Conservation (phyloP, 2,888 invertebrate species). For the Dasypolia templi region DNA sequence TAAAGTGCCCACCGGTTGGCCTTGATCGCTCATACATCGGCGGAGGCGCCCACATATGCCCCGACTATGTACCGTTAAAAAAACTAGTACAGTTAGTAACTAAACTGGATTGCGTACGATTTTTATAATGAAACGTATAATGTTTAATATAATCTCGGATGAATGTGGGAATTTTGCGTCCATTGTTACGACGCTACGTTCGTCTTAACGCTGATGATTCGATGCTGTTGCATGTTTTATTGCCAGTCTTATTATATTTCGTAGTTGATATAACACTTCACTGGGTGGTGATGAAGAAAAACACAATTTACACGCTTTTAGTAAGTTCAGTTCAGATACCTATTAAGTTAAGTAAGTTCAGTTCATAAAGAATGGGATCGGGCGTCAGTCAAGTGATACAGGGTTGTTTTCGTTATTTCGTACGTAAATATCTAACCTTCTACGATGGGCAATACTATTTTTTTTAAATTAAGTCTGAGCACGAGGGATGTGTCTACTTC, state of each 20-base stretch:
- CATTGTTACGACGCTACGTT: slow-evolving; percentile 55
- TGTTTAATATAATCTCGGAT: slow-evolving; percentile 73
- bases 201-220: slow-evolving; percentile 29
- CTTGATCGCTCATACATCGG: slow-evolving; percentile 59
- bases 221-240: slow-evolving; percentile 16
- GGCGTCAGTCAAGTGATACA: background rate
- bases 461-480: too few relatives aligned
- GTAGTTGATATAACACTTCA: slow-evolving; percentile 10
- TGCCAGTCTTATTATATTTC: background rate
- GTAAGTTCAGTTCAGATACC: too few relatives aligned
- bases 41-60: slow-evolving; percentile 60
- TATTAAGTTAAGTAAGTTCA: background rate
- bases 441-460: too few relatives aligned
- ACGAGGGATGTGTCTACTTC: too few relatives aligned
- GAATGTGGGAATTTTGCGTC: slow-evolving; percentile 73
- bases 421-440: too few relatives aligned
- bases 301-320: background rate
- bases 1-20: slow-evolving; percentile 55
- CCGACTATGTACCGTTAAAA: slow-evolving; percentile 64
- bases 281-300: background rate
- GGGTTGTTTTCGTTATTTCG: too few relatives aligned
- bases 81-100: slow-evolving; percentile 69
- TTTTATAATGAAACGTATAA: slow-evolving; percentile 77
- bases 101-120: slow-evolving; percentile 73
- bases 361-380: background rate